Evolutionary conservation across 1,140 invertebrate genomes (phyloP), one percentile per base, ranked within the genome.

Genomic region (Telenomus remus): DNA sequence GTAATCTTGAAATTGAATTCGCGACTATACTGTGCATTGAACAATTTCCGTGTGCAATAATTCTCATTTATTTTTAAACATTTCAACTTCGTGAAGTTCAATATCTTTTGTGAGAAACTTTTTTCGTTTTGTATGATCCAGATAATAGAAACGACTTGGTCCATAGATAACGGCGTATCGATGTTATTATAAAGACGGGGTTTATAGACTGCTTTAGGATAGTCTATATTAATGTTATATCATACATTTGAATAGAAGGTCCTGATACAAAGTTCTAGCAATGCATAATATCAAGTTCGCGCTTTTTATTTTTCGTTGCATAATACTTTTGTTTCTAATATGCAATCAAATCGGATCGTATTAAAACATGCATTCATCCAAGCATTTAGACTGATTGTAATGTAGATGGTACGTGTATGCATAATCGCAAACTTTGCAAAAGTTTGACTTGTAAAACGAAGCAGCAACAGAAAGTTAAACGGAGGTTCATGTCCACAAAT

Each of bases 151-250:
- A 75, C 63, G 72, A 75, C 72, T 75, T 69, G 63, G 51, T n/a
- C 66, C 56, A 68, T 77, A 71, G 44, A 69, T 64, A 68, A 73
- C 50, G 71, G 65, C 72, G 47, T 46, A 34, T 79, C 70, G 49
- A 75, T 68, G 55, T 76, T 70, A 54, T 64, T 71, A 65, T 73
- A 60, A 74, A 56, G 64, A 82, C 77, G 79, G 81, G 78, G 80
- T 82, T 84, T 79, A 83, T 83, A 84, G 80, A 84, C 80, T 84
- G 81, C 81, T 82, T 76, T 80, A 84, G 79, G 76, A 76, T 82
- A 82, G 79, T 73, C 72, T 82, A 82, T 74, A 65, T 27, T 27
- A 78, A 70, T 76, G 72, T 79, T 80, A 76, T 80, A 75, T 73
- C 69, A 51, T 50, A 68, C 37, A 33, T 75, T 64, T 64, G 65